These are phyloP conservation scores for Coregonus ussuriensis DNA, from an alignment of 2,797 vertebrate genomes.

Conservation along the genomic window DNA sequence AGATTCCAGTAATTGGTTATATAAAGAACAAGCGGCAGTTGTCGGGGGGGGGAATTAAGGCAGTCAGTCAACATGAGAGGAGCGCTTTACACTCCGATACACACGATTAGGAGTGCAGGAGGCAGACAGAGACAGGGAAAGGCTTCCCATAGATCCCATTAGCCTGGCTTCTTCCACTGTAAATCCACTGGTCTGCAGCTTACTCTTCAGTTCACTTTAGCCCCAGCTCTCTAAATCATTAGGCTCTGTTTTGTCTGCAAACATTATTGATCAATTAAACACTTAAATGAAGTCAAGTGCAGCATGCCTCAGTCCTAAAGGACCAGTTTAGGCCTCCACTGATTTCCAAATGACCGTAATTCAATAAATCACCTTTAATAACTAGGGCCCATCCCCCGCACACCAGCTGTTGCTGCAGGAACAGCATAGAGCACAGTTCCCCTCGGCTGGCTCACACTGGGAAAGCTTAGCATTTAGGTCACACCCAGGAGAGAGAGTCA, in stretches of 20 bases:
- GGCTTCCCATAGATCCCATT: neutral
- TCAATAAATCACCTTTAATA: slow-evolving; percentile 37
- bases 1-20: slow-evolving; percentile 7
- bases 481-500: slow-evolving; percentile 23
- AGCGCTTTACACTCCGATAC: slow-evolving; percentile 1
- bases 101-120: neutral
- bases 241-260: slow-evolving; percentile 24
- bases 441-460: slow-evolving; percentile 10
- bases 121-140: neutral
- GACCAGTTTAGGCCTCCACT: slow-evolving; percentile 27
- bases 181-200: neutral
- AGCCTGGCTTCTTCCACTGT: neutral
- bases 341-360: slow-evolving; percentile 39
- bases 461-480: slow-evolving; percentile 41
- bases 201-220: slow-evolving; percentile 2
- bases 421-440: slow-evolving; percentile 4
- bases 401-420: slow-evolving; percentile 29
- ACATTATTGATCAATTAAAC: slow-evolving; percentile 46
- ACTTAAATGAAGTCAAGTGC: slow-evolving; percentile 35
- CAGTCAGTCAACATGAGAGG: slow-evolving; percentile 4
- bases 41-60: slow-evolving; percentile 15
- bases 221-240: slow-evolving; percentile 9
- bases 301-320: slow-evolving; percentile 27
- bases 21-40: slow-evolving; percentile 22
- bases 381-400: slow-evolving; percentile 11